Conservation (phyloP, 1,140 invertebrate species). For the Drosophila ogumai region DNA sequence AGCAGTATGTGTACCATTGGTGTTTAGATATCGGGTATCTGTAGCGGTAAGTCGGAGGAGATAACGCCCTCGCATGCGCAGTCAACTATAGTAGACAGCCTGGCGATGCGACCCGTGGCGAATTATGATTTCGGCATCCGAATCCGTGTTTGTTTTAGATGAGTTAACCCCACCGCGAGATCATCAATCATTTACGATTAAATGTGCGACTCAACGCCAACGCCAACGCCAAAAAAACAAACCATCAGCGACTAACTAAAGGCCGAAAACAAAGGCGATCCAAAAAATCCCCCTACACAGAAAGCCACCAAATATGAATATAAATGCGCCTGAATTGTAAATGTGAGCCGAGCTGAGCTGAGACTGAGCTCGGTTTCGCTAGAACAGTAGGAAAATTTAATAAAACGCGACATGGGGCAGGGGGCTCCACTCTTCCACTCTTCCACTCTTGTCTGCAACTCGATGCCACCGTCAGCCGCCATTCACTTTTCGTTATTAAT, state of each 20-base stretch:
- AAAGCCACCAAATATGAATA: constrained; percentile 79
- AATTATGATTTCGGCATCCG: constrained; percentile 50
- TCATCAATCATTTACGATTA: constrained; percentile 78
- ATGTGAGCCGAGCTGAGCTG: constrained; percentile 51
- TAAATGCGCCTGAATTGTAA: constrained; percentile 56
- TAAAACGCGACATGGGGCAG: constrained; percentile 41
- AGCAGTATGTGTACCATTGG: constrained; percentile 10
- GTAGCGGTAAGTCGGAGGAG: constrained; percentile 35
- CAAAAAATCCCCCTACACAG: constrained; percentile 44
- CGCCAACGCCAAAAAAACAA: constrained; percentile 35
- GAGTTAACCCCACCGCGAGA: constrained; percentile 54
- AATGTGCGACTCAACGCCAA: constrained; percentile 68
- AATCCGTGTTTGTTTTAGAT: constrained; percentile 33
- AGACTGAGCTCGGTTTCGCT: constrained; percentile 9
- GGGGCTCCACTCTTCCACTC: constrained; percentile 9
- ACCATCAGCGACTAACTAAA: constrained; percentile 29
- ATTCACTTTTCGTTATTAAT: constrained; percentile 84
- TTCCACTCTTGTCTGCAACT: constrained; percentile 37
- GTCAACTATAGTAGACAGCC: constrained; percentile 48
- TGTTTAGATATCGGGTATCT: constrained; percentile 33
- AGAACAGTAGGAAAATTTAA: constrained; percentile 75
- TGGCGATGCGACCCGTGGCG: constrained; percentile 49
- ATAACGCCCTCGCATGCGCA: constrained; percentile 31
- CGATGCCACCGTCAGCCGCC: constrained; percentile 55
- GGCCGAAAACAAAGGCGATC: constrained; percentile 39